Evolutionary conservation across 92 coral and sea anemone genomes (phyloP).

Genomic region (Heliopora coerulea): DNA sequence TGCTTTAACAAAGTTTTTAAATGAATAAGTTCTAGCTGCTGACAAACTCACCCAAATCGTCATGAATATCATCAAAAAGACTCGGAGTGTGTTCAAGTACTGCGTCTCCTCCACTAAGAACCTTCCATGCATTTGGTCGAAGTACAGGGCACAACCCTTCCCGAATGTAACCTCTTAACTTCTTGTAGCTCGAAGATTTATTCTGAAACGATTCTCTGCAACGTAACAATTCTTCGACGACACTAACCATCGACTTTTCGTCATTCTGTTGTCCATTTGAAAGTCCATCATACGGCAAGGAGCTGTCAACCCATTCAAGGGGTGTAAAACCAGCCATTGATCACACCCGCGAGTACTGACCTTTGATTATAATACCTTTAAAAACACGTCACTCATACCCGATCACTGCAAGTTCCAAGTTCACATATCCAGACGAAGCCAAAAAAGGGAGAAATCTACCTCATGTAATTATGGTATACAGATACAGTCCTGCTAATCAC

Average conservation of each 20-base stretch:
- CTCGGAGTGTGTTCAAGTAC: conserved; percentile 9
- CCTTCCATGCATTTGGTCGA: conserved; percentile 40
- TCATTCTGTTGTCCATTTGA: background rate
- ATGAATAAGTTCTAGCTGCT: no score
- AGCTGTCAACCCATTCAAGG: conserved; percentile 20
- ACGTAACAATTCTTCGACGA: conserved; percentile 27
- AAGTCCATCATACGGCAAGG: conserved; percentile 1
- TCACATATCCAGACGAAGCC: no score
- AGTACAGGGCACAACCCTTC: conserved; percentile 14
- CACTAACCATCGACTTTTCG: conserved; percentile 12
- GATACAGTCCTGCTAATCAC: no score
- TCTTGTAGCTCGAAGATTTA: conserved; percentile 16
- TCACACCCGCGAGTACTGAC: no score
- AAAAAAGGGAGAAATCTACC: no score
- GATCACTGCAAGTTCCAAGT: no score
- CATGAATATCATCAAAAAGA: conserved; percentile 23
- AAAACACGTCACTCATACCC: no score
- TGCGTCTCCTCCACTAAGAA: conserved; percentile 14
- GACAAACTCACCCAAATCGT: conserved; percentile 24
- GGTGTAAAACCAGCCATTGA: conserved; percentile 37
- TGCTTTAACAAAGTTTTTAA: no score
- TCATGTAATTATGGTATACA: no score
- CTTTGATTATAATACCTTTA: no score
- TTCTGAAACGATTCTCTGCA: conserved; percentile 17
- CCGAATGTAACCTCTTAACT: conserved; percentile 30